Base-by-base conservation (phyloP, 1,140 invertebrate species). In the Sesamia nonagrioides region DNA sequence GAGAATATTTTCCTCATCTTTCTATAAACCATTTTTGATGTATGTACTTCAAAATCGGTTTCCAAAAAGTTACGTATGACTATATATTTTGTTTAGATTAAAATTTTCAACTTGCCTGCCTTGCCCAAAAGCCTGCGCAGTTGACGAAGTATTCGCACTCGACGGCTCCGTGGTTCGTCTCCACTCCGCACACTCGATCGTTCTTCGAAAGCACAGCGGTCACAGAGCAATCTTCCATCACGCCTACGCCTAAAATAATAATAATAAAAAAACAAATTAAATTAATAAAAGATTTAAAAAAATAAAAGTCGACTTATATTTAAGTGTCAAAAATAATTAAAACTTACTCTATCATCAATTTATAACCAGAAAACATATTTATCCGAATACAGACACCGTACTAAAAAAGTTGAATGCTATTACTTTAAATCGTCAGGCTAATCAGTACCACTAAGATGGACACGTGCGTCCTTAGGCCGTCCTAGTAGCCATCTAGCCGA, bases 141-240 rank as follows among this genome's bases (percentile, higher is more conserved):
- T 99, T 99, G 7, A 99, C 97, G 95, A 99, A 99, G 92, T 97
- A 97, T 88, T 99, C 96, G 95, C 98, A 99, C 69, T 97, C 92
- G 35, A 99, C 96, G 7, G 95, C 95, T 0, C 99, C 99, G 1
- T 95, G 90, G 9, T 95, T 96, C 2, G 98, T 99, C 84, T 98
- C 97, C 15, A 99, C 97, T 11, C 96, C 96, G 17, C 95, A 92
- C 11, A 98, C 96, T 86, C 94, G 96, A 2, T 96, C 96, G 82
- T 97, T 95, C 66, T 95, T 95, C 80, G 96, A 97, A 77, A 96
- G 91, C 21, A 98, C 95, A 87, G 96, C 96, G 52, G 96, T 96
- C 35, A 98, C 95, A 56, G 96, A 95, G 89, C 98, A 98, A 80
- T 98, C 96, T 95, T 99, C 98, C 83, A 98, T 96, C 8, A 99